Percentiles rank a stretch among this genome's conserved stretches.
phyloP scores from a whole-genome alignment of 2,113 vertebrate species.

The Sceloporus tristichus region DNA sequence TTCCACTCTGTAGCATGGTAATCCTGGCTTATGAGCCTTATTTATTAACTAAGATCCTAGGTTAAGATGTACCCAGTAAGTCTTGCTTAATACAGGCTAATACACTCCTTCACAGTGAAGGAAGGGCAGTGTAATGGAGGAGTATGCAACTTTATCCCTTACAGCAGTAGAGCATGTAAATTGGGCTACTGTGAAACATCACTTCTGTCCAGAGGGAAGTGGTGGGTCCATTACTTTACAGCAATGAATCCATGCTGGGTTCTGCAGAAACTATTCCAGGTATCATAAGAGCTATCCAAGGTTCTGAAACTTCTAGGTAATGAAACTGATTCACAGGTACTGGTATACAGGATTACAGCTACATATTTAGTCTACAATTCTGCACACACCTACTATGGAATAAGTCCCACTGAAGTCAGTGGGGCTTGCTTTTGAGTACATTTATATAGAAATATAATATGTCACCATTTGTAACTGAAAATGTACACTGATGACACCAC shows the following conservation, averaged over 20 bases:
- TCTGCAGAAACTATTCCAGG: too few species aligned
- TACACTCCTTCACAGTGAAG: not conserved
- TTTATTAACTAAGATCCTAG: not conserved
- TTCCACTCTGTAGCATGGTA: too few species aligned
- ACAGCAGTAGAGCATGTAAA: not conserved
- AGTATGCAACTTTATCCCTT: not conserved
- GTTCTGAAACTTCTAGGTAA: not conserved
- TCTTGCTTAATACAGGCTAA: not conserved
- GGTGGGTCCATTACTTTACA: not conserved
- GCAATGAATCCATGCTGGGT: too few species aligned
- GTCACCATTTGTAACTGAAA: not conserved
- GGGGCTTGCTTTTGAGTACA: rapidly evolving
- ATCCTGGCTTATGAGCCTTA: not conserved
- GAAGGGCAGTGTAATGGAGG: too few species aligned
- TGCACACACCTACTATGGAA: not conserved
- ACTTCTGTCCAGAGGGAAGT: not conserved
- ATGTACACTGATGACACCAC: not conserved
- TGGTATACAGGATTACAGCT: not conserved
- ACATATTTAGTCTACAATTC: not conserved
- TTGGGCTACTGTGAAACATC: not conserved
- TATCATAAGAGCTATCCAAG: too few species aligned
- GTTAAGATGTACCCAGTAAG: too few species aligned
- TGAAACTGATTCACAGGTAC: rapidly evolving
- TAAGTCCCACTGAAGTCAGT: not conserved
- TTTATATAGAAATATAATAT: not conserved